These are phyloP conservation scores for Platycnemis pennipes DNA, from an alignment of 2,888 invertebrate species.

Conservation along the genomic window DNA sequence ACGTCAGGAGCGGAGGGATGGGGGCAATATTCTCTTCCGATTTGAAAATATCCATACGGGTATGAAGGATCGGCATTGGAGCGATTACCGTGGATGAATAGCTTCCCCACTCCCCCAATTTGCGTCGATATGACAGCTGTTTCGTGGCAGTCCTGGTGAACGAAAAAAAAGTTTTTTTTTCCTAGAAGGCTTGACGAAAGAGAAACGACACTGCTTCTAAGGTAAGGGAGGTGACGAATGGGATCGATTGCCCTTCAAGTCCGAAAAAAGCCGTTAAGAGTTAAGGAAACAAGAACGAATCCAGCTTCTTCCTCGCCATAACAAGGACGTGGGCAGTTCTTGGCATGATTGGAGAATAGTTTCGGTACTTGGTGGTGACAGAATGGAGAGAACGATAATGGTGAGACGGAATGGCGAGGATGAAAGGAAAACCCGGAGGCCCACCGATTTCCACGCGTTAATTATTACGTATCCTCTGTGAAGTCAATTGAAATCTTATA, in stretches of 20 bases:
- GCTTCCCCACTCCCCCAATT: slow-evolving; percentile 4
- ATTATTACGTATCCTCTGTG: too few species aligned
- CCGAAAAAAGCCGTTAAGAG: not conserved
- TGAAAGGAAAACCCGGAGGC: not conserved
- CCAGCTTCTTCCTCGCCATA: not conserved
- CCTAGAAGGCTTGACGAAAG: not conserved
- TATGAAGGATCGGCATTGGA: not conserved
- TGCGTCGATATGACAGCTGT: not conserved
- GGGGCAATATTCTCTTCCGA: not conserved
- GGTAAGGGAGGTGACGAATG: not conserved
- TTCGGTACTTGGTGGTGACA: not conserved
- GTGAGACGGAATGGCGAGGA: not conserved
- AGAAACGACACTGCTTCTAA: not conserved
- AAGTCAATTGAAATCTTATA: too few species aligned
- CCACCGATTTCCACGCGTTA: too few species aligned
- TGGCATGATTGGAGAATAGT: not conserved
- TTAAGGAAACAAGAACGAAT: not conserved
- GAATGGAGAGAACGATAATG: not conserved
- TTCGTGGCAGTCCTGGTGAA: not conserved
- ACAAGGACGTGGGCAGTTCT: not conserved
- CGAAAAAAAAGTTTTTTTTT: not conserved
- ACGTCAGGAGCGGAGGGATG: too few species aligned
- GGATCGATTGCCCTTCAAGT: slow-evolving; percentile 3
- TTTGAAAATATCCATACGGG: slow-evolving; percentile 7
- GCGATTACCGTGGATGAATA: not conserved